These are phyloP conservation scores for Laticauda laticaudata DNA, from an alignment of 2,113 vertebrate genomes.

Conservation along the genomic window DNA sequence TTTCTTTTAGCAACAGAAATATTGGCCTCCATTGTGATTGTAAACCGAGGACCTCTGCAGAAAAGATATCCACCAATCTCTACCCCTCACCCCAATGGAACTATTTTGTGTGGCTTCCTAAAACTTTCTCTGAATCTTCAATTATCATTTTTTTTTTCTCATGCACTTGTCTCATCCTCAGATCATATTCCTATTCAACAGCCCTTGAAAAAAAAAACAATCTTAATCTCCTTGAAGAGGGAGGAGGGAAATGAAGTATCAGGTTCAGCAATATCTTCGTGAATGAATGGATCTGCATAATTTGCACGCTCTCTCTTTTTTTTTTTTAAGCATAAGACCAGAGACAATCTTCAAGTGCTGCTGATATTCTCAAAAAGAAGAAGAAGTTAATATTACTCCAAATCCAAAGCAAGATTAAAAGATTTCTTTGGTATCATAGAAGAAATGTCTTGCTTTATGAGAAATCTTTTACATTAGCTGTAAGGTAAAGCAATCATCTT, in stretches of 20 bases:
- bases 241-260: background rate
- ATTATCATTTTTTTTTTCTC: background rate
- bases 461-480: background rate
- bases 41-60: too few species aligned
- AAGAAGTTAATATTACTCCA: background rate
- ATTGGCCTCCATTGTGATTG: too few species aligned
- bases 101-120: background rate
- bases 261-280: background rate
- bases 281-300: background rate
- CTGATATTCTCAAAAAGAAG: background rate
- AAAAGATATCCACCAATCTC: background rate
- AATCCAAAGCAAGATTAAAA: constrained; percentile 3
- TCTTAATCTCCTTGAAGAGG: background rate
- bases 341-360: background rate
- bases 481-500: background rate
- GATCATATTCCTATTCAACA: background rate
- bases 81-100: background rate
- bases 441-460: background rate
- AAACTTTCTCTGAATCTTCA: background rate
- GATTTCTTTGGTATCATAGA: background rate
- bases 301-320: background rate
- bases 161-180: background rate
- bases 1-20: background rate
- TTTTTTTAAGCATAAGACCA: background rate
- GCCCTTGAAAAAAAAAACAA: background rate